Evolutionary conservation across 2,888 invertebrate genomes (phyloP), one percentile per base, ranked within the genome.

Genomic region (Cecidostiba fungosa): DNA sequence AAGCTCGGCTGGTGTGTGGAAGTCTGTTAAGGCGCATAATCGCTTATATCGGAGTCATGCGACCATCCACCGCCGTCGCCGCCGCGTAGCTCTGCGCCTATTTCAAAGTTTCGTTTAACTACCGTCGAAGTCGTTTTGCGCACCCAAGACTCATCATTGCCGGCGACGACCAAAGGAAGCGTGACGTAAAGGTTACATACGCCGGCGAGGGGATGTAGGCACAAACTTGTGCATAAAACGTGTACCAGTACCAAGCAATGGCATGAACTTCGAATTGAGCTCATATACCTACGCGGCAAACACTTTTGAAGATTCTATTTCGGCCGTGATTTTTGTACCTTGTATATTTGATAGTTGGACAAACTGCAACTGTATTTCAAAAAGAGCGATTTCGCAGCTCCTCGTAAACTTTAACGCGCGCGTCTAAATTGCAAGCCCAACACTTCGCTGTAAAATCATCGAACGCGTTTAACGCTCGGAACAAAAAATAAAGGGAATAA

Each of bases 41-140:
- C 89, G 89, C 90, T 91, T 91, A 91, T 92, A 91, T 92, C 89
- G 89, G 89, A 89, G 89, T 89, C 91, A 91, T 91, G 91, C 90
- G 91, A 91, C 89, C 89, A 89, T 89, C 88, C 88, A 87, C 86
- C 78, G 73, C 54, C 3, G 47, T 23, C n/a, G 50, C 66, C 73
- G 32, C 74, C 82, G 81, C 76, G 77, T 70, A 74, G 66, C 82
- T 32, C 47, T 54, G 43, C 76, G 43, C 76, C 78, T 79, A 81
- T 81, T 85, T 81, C 62, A 77, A 77, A 85, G 70, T 80, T 85
- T 85, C 29, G 47, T 36, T 50, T 59, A 73, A 85, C 69, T 74
- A 73, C 69, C 80, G 59, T 72, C 72, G 36, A 80, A 81, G 80
- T 81, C 72, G 72, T 77, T 85, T 85, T 62, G 77, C 19, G 74